Evolutionary conservation across 2,797 vertebrate species (phyloP).

Genomic region (Eulemur mongoz): DNA sequence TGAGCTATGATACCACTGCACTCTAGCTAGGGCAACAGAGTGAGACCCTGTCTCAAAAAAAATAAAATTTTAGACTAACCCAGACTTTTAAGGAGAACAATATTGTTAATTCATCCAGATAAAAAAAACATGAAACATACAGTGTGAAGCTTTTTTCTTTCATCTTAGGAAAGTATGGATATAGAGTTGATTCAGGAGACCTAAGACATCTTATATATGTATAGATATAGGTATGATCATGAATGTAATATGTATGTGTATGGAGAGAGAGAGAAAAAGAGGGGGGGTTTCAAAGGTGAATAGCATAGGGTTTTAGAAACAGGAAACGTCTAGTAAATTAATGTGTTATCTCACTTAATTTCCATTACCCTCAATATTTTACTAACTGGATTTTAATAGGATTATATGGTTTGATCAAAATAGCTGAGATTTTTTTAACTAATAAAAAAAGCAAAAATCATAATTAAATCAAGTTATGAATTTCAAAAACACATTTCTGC

Average conservation of each 20-base stretch:
- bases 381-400: background rate
- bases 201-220: background rate
- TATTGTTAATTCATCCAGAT: background rate
- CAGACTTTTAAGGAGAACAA: background rate
- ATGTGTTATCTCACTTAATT: background rate
- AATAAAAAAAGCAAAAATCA: background rate
- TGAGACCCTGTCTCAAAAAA: too few species aligned
- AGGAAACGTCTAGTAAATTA: background rate
- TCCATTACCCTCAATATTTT: background rate
- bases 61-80: background rate
- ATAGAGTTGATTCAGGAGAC: background rate
- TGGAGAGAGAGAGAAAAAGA: background rate
- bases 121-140: background rate
- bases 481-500: background rate
- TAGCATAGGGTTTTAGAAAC: background rate
- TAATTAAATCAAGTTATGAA: background rate
- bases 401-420: background rate
- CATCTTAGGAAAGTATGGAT: background rate
- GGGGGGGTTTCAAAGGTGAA: background rate
- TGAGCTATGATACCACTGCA: too few species aligned
- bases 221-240: background rate
- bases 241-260: background rate
- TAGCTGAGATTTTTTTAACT: background rate
- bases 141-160: background rate
- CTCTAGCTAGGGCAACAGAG: too few species aligned